These are phyloP conservation scores for Cliona cf. orientalis DNA, from an alignment of 37 sponge, comb jelly and placozoan genomes.

Conservation along the genomic window DNA sequence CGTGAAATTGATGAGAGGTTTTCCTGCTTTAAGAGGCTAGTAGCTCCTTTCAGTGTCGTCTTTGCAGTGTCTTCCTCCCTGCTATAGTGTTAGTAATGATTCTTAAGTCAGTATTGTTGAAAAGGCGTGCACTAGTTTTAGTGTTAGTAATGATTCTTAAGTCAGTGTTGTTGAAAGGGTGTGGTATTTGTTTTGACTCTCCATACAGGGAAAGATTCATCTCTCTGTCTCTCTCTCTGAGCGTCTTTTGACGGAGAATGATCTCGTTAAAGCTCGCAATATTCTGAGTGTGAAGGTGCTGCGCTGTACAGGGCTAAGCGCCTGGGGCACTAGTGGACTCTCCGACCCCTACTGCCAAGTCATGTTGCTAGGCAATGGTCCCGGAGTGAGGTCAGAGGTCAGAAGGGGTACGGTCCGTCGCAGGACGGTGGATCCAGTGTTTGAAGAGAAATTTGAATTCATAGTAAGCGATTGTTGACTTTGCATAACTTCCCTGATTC, in stretches of 20 bases:
- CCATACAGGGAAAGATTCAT: constrained; percentile 38
- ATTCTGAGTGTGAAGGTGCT: constrained; percentile 28
- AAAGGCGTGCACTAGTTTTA: too few relatives aligned
- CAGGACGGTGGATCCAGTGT: constrained; percentile 55
- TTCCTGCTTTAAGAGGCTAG: too few relatives aligned
- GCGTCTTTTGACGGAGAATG: background rate
- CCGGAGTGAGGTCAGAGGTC: constrained; percentile 44
- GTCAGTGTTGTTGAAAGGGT: background rate
- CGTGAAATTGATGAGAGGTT: too few relatives aligned
- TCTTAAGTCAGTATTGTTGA: too few relatives aligned
- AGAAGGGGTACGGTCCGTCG: constrained; percentile 27
- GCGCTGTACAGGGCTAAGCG: constrained; percentile 43
- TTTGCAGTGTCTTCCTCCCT: too few relatives aligned
- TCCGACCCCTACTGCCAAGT: constrained; percentile 69
- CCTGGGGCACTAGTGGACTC: constrained; percentile 29
- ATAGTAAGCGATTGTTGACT: constrained; percentile 22
- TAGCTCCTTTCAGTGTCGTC: too few relatives aligned
- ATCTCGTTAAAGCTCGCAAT: background rate
- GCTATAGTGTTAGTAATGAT: too few relatives aligned
- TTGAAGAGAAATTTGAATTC: constrained; percentile 52
- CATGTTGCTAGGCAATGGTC: constrained; percentile 9
- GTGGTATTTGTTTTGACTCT: background rate
- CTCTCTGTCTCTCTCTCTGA: constrained; percentile 21
- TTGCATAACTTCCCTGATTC: background rate
- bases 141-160: too few relatives aligned